Evolutionary conservation across 2,797 vertebrate species (phyloP), one percentile per base, ranked within the genome.

Genomic region (Enteromius treurensis): DNA sequence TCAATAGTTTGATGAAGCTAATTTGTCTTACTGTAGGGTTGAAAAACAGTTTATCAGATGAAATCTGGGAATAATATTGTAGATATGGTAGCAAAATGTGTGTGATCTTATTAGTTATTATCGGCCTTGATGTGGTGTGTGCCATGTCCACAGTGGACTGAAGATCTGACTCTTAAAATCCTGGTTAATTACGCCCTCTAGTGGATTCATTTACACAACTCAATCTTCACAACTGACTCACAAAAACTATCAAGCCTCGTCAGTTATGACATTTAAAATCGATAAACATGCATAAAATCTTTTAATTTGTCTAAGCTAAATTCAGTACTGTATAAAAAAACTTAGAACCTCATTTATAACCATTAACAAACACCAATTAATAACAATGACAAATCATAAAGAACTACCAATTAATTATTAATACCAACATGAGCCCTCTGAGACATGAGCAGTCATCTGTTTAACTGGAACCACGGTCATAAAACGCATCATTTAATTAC

Each of bases 141-240:
- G 13, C 23, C 40, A 45, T 70, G 26, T 29, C 14, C 23, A 29
- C 45, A 73, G 73, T 58, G 34, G 8, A 15, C 32, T 13, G 32
- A 40, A 40, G 21, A 40, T 19, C 51, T 40, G 73, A 58, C 19
- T 7, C 5, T 13, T 23, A 29, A 79, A 55, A 42, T 55, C 2
- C 23, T 1, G n/a, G 78, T 80, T 51, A 70, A 13, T 32, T 58
- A 19, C 67, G 51, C 51, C 79, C 79, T 70, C 51, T 70, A n/a
- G 37, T 70, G 79, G 37, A 45, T 32, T 58, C 1, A 21, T 69
- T n/a, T n/a, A 5, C 10, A 55, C 49, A 70, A 15, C 23, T 58
- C 53, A 23, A 70, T 32, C n/a, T 40, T 19, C 5, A 19, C 3
- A 14, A 21, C 6, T 53, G 9, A 11, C 26, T 15, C 42, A 23